Conservation (phyloP, 1,140 invertebrate genomes). For the Saxidomus purpurata region DNA sequence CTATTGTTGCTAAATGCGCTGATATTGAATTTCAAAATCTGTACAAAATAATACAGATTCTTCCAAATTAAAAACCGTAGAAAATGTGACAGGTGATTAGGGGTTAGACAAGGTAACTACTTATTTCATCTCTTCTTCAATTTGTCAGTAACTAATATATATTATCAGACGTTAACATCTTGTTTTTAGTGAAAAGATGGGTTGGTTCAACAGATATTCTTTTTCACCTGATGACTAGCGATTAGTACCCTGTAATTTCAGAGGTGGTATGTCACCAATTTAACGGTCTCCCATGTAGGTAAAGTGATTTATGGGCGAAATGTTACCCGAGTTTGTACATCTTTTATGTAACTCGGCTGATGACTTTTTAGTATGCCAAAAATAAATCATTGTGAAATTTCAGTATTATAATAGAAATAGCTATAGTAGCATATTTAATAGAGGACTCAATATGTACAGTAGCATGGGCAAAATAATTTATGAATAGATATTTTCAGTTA, state of each 20-base stretch:
- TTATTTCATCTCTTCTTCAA: slow-evolving; percentile 12
- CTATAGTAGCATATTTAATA: too few relatives aligned
- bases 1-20: slow-evolving; percentile 36
- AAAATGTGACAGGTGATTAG: slow-evolving; percentile 59
- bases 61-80: slow-evolving; percentile 4
- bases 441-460: too few relatives aligned
- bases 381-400: too few relatives aligned
- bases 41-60: slow-evolving; percentile 34
- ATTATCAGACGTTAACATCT: slow-evolving; percentile 44
- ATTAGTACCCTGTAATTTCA: slow-evolving; percentile 35
- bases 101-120: slow-evolving; percentile 17
- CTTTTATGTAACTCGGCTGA: not conserved
- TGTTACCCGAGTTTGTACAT: not conserved
- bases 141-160: slow-evolving; percentile 52
- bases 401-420: too few relatives aligned
- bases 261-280: slow-evolving; percentile 41
- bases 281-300: slow-evolving; percentile 55
- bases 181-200: slow-evolving; percentile 63
- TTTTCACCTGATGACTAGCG: slow-evolving; percentile 36
- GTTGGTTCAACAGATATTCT: slow-evolving; percentile 17
- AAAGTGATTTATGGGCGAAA: slow-evolving; percentile 43
- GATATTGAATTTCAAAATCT: slow-evolving; percentile 21
- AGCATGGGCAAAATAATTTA: too few relatives aligned
- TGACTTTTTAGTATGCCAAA: too few relatives aligned
- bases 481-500: too few relatives aligned